Conservation (phyloP, 2,797 vertebrate genomes). For the Carcharodon carcharias region DNA sequence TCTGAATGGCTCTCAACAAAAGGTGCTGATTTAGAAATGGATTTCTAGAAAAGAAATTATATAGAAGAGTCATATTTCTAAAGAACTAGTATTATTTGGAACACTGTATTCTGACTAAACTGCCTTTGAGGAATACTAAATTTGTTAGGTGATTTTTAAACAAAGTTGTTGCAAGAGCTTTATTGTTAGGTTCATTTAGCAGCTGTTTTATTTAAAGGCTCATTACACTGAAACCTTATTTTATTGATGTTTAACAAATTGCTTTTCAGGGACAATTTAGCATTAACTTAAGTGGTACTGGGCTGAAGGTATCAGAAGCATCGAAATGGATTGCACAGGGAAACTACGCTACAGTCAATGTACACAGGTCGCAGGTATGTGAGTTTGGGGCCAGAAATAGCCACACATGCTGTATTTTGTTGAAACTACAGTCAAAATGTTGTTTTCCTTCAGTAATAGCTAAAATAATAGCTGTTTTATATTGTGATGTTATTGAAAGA, state of each 20-base stretch:
- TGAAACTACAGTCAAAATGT: neutral
- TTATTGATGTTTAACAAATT: neutral
- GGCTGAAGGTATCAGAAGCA: conserved; percentile 73
- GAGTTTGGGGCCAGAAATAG: neutral
- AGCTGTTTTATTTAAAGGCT: neutral
- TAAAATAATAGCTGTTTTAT: neutral
- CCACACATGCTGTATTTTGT: conserved; percentile 27
- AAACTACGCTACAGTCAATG: conserved; percentile 76
- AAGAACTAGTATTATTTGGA: neutral
- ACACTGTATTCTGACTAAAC: neutral
- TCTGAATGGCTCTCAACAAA: neutral
- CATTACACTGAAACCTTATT: neutral
- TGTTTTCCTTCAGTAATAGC: neutral
- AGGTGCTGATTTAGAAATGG: neutral
- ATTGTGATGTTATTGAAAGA: neutral
- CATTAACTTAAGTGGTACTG: conserved; percentile 84
- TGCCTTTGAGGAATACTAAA: neutral
- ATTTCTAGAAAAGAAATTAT: neutral
- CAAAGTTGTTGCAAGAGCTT: neutral
- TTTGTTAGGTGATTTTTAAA: neutral
- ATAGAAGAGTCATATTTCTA: neutral
- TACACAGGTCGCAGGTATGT: conserved; percentile 85
- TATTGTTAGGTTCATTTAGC: neutral
- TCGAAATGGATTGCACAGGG: conserved; percentile 87
- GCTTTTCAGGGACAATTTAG: conserved; percentile 81